Conservation (phyloP, 2,113 vertebrate species). For the Pleuronectes platessa region DNA sequence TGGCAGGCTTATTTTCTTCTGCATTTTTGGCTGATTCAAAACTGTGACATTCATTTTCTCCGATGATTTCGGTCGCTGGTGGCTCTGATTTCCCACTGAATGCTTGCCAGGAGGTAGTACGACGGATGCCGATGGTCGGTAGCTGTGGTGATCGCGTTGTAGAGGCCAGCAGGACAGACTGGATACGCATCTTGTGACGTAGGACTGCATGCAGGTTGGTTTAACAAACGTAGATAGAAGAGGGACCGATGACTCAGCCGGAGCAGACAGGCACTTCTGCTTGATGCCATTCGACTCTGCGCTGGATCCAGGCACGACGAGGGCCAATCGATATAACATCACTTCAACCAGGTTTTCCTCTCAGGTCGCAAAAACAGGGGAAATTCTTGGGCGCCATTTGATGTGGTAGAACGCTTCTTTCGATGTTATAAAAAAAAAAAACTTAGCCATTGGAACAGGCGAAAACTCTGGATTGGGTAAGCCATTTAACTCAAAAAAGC, state of each 20-base stretch:
- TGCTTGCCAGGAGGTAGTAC: slow-evolving; percentile 60
- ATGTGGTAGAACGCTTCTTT: slow-evolving; percentile 40
- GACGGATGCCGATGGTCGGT: slow-evolving; percentile 51
- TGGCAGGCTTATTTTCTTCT: slow-evolving; percentile 55
- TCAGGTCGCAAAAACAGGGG: slow-evolving; percentile 46
- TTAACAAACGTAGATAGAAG: slow-evolving; percentile 34
- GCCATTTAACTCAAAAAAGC: slow-evolving; percentile 57
- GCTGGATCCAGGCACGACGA: slow-evolving; percentile 45
- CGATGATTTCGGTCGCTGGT: slow-evolving; percentile 62
- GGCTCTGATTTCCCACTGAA: slow-evolving; percentile 43
- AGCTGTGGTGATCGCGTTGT: slow-evolving; percentile 20
- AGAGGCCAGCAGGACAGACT: slow-evolving; percentile 39
- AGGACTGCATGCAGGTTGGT: slow-evolving; percentile 47
- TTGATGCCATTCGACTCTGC: slow-evolving; percentile 40
- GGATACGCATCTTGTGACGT: slow-evolving; percentile 22
- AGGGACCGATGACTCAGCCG: slow-evolving; percentile 28
- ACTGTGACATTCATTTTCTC: slow-evolving; percentile 62
- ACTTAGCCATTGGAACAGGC: slow-evolving; percentile 44
- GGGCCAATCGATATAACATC: slow-evolving; percentile 12
- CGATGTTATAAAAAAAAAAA: not conserved
- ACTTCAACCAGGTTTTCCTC: slow-evolving; percentile 57
- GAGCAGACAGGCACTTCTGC: slow-evolving; percentile 38
- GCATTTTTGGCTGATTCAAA: slow-evolving; percentile 65
- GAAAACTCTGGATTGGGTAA: slow-evolving; percentile 53
- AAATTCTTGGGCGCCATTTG: slow-evolving; percentile 46